A percentile compares a stretch with the other conserved stretches of the same genome.
These are phyloP conservation scores for Drosophila limbata DNA, from an alignment of 2,888 invertebrate species.

Conservation along the genomic window DNA sequence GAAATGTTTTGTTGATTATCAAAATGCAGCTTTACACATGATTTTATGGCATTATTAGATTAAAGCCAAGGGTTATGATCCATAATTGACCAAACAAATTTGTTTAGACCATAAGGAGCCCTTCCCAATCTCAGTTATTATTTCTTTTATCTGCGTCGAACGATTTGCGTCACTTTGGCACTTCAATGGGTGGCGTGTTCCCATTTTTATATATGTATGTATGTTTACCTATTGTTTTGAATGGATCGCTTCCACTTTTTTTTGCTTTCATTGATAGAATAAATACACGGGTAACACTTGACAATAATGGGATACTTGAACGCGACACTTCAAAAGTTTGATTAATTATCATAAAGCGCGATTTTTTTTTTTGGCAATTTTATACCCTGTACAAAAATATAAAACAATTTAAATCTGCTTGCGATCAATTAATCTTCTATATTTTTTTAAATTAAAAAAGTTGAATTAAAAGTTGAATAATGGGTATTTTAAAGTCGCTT, in stretches of 20 bases:
- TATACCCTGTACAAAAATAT: not conserved
- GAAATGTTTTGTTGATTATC: conserved; percentile 29
- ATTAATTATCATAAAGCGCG: conserved; percentile 13
- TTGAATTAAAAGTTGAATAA: not conserved
- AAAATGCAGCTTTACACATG: conserved; percentile 34
- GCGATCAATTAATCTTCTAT: not conserved
- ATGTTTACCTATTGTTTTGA: not conserved
- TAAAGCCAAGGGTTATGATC: conserved; percentile 10
- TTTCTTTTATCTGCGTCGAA: conserved; percentile 14
- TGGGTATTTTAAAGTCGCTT: conserved; percentile 17
- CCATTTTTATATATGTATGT: conserved; percentile 1
- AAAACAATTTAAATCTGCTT: not conserved
- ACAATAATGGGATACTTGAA: conserved; percentile 23
- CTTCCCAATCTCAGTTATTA: not conserved
- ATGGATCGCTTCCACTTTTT: conserved; percentile 3
- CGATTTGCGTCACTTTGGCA: conserved; percentile 42
- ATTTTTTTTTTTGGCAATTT: not conserved
- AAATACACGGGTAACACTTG: conserved; percentile 22
- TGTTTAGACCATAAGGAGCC: conserved; percentile 4
- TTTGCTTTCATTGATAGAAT: conserved; percentile 40
- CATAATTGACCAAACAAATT: conserved; percentile 23
- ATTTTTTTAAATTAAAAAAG: not conserved
- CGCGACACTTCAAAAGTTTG: conserved; percentile 10
- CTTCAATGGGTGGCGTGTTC: conserved; percentile 28
- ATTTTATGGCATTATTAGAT: conserved; percentile 35